Percentiles rank a stretch among this genome's conserved stretches.
phyloP scores from a whole-genome alignment of 2,113 vertebrate genomes.

The Rhynchomys soricoides region DNA sequence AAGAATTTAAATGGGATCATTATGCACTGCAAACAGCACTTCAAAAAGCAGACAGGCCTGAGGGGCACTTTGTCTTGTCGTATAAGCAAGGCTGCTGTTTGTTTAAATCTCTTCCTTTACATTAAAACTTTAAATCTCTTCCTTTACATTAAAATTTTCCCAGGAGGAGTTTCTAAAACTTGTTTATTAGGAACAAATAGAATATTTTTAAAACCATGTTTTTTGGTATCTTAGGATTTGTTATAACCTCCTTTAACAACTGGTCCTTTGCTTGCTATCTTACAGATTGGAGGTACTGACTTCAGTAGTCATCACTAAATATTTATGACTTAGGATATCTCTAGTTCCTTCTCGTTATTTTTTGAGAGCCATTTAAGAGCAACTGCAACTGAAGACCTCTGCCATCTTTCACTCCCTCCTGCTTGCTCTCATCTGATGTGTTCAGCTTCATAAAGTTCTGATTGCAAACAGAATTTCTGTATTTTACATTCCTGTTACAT shows the following conservation, averaged over 20 bases:
- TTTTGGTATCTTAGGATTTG: background rate
- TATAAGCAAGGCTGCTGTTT: conserved; percentile 1
- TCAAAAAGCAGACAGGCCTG: conserved; percentile 35
- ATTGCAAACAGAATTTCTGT: background rate
- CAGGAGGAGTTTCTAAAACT: conserved; percentile 26
- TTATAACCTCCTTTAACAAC: background rate
- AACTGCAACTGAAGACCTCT: conserved; percentile 16
- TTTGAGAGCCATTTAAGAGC: conserved; percentile 1
- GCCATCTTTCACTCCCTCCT: background rate
- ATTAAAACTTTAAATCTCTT: conserved; percentile 2
- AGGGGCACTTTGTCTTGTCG: conserved; percentile 34
- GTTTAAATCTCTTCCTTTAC: background rate
- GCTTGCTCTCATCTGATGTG: background rate
- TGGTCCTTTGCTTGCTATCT: background rate
- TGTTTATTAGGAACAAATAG: conserved; percentile 17
- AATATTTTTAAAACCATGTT: conserved; percentile 17
- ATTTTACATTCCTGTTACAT: conserved; percentile 37
- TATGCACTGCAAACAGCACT: conserved; percentile 45
- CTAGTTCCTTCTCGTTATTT: conserved; percentile 2
- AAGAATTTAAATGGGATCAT: conserved; percentile 54
- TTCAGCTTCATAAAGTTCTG: background rate
- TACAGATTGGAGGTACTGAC: background rate
- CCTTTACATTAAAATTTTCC: conserved; percentile 22
- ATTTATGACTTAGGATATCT: background rate
- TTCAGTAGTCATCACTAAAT: conserved; percentile 27